A percentile compares a stretch with the other conserved stretches of the same genome.
Conservation (phyloP, 2,888 invertebrate species). For the Callyntrura sp. region DNA sequence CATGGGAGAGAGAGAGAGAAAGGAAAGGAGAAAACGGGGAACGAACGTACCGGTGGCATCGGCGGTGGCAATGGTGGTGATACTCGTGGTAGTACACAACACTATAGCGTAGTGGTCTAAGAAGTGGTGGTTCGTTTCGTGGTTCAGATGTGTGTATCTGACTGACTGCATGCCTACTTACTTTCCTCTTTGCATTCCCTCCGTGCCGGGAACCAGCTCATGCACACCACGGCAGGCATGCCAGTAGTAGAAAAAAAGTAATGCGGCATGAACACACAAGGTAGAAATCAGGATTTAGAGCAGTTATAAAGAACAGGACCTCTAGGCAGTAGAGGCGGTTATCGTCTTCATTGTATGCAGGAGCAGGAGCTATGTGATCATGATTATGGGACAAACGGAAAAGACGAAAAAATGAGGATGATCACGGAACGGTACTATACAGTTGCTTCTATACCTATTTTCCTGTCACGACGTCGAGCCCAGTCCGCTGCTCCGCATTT, state of each 20-base stretch:
- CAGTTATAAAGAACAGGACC: neutral
- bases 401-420: conserved; percentile 21
- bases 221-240: neutral
- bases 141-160: conserved; percentile 45
- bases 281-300: conserved; percentile 28
- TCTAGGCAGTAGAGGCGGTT: neutral
- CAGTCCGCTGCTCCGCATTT: no score
- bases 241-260: neutral
- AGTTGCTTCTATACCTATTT: no score
- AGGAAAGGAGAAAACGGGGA: conserved; percentile 36
- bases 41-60: conserved; percentile 44
- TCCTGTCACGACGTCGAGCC: neutral
- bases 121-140: conserved; percentile 72
- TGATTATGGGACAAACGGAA: conserved; percentile 1
- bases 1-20: conserved; percentile 5
- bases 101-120: conserved; percentile 56
- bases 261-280: neutral
- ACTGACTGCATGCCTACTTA: neutral
- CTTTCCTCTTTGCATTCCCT: neutral
- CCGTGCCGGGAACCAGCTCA: neutral
- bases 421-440: neutral
- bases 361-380: neutral
- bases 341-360: neutral
- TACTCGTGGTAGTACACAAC: conserved; percentile 67
- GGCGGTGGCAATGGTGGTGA: conserved; percentile 60